Evolutionary conservation across 2,113 vertebrate genomes (phyloP), one percentile per base, ranked within the genome.

Genomic region (Ahaetulla prasina): DNA sequence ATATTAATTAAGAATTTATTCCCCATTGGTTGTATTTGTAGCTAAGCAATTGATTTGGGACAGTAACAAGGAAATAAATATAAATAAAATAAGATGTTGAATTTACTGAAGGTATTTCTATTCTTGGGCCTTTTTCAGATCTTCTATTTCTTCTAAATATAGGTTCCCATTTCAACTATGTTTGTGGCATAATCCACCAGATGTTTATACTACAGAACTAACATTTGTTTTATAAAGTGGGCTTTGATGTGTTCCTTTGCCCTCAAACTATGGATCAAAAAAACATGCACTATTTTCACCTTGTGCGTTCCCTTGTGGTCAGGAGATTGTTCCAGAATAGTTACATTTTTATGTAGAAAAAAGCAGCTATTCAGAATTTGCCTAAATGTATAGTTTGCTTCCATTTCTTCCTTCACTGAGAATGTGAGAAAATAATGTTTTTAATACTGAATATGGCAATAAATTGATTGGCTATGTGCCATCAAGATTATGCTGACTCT

Each of bases 41-140:
- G 60, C 45, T 49, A 9, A 52, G n/a, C 20, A 53, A 90, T 23
- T 43, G 68, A 90, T 84, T 53, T 84, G 23, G 49, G 20, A 54
- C 20, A 22, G n/a, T 23, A 45, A n/a, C n/a, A n/a, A n/a, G n/a
- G n/a, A n/a, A n/a, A n/a, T n/a, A n/a, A n/a, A 20, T 80, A 43
- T 39, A 80, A 43, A 80, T 80, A 39, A 80, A 80, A 39, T 20
- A 8, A 43, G 43, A 80, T 86, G 50, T n/a, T 92, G 8, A 91
- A 89, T 94, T 94, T 63, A 53, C 87, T 94, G 12, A 60, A 93
- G 22, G 57, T 89, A 89, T 22, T 90, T 91, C 23, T 87, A 2
- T 12, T 12, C 92, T 92, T 92, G 93, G 23, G 87, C 60, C 18
- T 3, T 93, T 20, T 87, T 52, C 93, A 93, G 54, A 4, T 1